Percentiles rank a stretch among this genome's conserved stretches.
phyloP scores from a whole-genome alignment of 2,113 vertebrate species.

The Panthera leo region DNA sequence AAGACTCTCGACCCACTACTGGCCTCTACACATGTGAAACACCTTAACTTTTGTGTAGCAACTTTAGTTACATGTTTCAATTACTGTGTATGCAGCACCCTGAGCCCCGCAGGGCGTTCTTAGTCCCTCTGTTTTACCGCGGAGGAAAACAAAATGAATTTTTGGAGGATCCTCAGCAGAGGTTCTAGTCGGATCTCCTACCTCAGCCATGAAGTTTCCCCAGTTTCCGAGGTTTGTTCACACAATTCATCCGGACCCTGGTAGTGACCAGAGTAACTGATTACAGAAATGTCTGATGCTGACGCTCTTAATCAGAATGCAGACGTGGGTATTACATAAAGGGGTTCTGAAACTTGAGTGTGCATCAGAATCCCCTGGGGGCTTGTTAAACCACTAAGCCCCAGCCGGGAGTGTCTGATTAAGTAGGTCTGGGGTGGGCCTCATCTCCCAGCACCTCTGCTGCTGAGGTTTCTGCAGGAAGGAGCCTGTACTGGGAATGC shows the following conservation, averaged over 20 bases:
- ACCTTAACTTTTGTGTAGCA: background rate
- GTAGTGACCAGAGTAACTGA: background rate
- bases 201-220: background rate
- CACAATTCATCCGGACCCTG: background rate
- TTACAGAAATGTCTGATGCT: background rate
- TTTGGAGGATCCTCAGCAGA: background rate
- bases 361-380: no score
- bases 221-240: background rate
- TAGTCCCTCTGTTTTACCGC: background rate
- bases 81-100: background rate
- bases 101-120: background rate
- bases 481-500: background rate
- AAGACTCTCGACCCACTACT: background rate
- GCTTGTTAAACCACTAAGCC: no score
- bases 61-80: background rate
- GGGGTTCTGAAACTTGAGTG: background rate
- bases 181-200: background rate
- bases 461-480: background rate
- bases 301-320: background rate
- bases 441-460: background rate
- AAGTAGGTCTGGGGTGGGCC: background rate
- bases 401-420: background rate
- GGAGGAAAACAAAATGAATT: background rate
- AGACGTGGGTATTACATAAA: background rate
- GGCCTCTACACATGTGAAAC: background rate